These are phyloP conservation scores for Coptodon rendalli DNA, from an alignment of 2,113 vertebrate species.

Conservation along the genomic window DNA sequence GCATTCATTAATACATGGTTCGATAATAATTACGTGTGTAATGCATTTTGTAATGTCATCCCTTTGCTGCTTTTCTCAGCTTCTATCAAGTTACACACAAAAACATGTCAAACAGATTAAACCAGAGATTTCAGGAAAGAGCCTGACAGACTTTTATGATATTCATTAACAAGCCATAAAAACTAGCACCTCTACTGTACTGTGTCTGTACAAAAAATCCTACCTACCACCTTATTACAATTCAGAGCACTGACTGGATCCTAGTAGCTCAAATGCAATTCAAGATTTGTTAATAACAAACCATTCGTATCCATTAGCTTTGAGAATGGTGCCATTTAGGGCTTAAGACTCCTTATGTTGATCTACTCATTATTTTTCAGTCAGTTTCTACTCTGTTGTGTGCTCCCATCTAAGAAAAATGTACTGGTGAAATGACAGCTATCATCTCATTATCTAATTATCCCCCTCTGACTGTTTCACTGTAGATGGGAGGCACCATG, in stretches of 20 bases:
- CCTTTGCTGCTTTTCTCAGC: background rate
- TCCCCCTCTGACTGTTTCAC: background rate
- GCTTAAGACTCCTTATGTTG: background rate
- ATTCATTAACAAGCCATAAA: background rate
- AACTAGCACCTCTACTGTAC: background rate
- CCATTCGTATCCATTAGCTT: background rate
- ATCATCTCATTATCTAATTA: background rate
- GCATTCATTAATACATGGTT: background rate
- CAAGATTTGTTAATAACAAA: background rate
- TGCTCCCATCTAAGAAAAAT: background rate
- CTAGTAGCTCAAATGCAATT: background rate
- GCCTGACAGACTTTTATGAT: background rate
- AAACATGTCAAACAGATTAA: background rate
- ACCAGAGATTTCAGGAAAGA: background rate
- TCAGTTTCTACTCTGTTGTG: background rate
- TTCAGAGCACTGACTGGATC: background rate
- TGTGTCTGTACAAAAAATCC: background rate
- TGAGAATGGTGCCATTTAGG: background rate
- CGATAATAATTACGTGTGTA: background rate
- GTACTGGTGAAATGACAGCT: background rate
- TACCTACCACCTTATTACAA: background rate
- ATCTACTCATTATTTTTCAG: background rate
- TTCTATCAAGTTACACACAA: background rate
- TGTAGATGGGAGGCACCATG: slow-evolving; percentile 90
- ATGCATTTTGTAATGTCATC: background rate